A percentile compares a stretch with the other conserved stretches of the same genome.
Conservation (phyloP, 2,113 vertebrate species). For the Myotis lucifugus region DNA sequence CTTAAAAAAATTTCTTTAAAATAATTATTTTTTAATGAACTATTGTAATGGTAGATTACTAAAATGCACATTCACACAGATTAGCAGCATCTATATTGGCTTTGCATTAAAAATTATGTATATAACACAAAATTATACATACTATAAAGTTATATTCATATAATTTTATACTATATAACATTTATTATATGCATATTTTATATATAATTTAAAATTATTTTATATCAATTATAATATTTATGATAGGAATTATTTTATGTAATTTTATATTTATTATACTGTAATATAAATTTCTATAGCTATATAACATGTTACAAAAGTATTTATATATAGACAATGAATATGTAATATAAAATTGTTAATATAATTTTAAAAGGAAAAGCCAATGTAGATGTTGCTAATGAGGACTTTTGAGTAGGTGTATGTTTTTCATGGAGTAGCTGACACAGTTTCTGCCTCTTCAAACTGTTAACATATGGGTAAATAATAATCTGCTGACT, state of each 20-base stretch:
- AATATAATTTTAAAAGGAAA: conserved; percentile 36
- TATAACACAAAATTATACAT: conserved; percentile 19
- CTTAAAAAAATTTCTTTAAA: background rate
- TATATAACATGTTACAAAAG: conserved; percentile 23
- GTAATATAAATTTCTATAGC: background rate
- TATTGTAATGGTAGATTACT: background rate
- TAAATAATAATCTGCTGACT: conserved; percentile 79
- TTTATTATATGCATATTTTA: background rate
- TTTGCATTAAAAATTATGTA: background rate
- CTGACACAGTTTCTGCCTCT: conserved; percentile 54
- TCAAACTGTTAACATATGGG: conserved; percentile 73
- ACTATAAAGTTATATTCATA: background rate
- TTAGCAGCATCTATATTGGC: background rate
- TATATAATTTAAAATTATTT: background rate
- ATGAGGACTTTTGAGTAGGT: conserved; percentile 24
- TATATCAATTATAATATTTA: background rate
- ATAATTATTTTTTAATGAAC: conserved; percentile 3
- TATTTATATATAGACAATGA: background rate
- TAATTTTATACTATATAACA: background rate
- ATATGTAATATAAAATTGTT: conserved; percentile 1
- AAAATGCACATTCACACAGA: background rate
- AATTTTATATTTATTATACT: conserved; percentile 12
- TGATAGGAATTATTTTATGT: background rate
- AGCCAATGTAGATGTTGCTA: background rate
- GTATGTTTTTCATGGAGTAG: conserved; percentile 32